A percentile compares a stretch with the other conserved stretches of the same genome.
Evolutionary conservation across 2,888 invertebrate species (phyloP).

Genomic region (Azorinus chamasolen): DNA sequence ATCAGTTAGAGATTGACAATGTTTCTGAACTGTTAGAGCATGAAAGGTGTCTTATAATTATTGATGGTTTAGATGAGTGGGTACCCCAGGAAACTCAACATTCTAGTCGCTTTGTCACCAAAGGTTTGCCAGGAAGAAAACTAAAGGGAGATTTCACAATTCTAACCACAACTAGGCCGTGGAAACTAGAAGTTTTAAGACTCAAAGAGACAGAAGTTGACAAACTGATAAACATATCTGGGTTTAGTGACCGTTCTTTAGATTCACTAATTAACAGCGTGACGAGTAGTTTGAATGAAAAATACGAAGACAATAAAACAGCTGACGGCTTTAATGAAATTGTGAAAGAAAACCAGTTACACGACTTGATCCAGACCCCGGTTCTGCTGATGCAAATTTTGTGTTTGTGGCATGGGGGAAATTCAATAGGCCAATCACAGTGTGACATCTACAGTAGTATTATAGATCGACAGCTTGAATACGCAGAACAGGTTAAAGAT

Average conservation of each 20-base stretch:
- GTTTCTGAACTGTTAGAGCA: not conserved
- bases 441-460: conserved; percentile 9
- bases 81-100: not conserved
- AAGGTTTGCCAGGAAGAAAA: not conserved
- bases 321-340: not conserved
- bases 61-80: conserved; percentile 16
- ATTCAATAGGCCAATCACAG: not conserved
- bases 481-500: not conserved
- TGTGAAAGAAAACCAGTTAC: not conserved
- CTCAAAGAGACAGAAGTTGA: not conserved
- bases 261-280: not conserved
- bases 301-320: not conserved
- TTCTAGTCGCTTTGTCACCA: too few relatives aligned
- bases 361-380: not conserved
- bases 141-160: not conserved
- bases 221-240: not conserved
- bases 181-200: conserved; percentile 3
- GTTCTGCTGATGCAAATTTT: conserved; percentile 15
- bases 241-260: not conserved
- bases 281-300: not conserved
- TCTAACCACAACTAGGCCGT: conserved; percentile 5
- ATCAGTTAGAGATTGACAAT: not conserved
- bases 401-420: conserved; percentile 19
- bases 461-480: conserved; percentile 1
- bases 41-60: conserved; percentile 2